These are phyloP conservation scores for Cylindroiulus punctatus DNA, from an alignment of 2,888 invertebrate genomes.

Conservation along the genomic window DNA sequence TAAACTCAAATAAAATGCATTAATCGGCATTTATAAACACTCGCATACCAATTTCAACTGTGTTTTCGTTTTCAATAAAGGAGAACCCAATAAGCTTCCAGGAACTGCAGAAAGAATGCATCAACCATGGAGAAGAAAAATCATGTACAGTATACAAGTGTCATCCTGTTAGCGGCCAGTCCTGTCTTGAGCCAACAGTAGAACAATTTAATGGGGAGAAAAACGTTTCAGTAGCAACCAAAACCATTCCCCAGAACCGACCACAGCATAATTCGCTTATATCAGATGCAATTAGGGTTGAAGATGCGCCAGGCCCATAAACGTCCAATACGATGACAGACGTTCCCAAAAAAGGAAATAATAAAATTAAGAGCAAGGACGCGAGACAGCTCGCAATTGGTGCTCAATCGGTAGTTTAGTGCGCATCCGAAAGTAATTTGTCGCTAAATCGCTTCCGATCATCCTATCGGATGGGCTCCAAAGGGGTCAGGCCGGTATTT, in stretches of 20 bases:
- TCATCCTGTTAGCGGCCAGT: too few relatives aligned
- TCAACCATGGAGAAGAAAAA: too few relatives aligned
- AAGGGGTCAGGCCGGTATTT: conserved; percentile 16
- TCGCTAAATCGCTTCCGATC: conserved; percentile 47
- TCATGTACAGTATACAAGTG: too few relatives aligned
- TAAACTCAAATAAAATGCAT: too few relatives aligned
- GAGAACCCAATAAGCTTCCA: too few relatives aligned
- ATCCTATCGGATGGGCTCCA: conserved; percentile 5
- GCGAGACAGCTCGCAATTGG: conserved; percentile 30
- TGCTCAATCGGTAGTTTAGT: conserved; percentile 30
- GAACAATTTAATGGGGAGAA: not conserved
- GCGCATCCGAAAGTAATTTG: conserved; percentile 39
- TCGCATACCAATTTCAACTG: too few relatives aligned
- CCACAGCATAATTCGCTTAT: not conserved
- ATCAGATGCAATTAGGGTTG: conserved; percentile 27
- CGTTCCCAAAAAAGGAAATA: conserved; percentile 43
- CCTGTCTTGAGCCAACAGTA: not conserved
- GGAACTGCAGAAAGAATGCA: too few relatives aligned
- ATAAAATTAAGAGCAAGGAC: conserved; percentile 43
- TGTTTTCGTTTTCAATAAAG: too few relatives aligned
- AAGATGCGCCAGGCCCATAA: not conserved
- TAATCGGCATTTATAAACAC: too few relatives aligned
- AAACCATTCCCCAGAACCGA: not conserved
- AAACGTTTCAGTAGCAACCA: not conserved
- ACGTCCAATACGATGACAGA: conserved; percentile 25